phyloP scores from a whole-genome alignment of 1,140 invertebrate genomes.

The Bombus cullumanus region DNA sequence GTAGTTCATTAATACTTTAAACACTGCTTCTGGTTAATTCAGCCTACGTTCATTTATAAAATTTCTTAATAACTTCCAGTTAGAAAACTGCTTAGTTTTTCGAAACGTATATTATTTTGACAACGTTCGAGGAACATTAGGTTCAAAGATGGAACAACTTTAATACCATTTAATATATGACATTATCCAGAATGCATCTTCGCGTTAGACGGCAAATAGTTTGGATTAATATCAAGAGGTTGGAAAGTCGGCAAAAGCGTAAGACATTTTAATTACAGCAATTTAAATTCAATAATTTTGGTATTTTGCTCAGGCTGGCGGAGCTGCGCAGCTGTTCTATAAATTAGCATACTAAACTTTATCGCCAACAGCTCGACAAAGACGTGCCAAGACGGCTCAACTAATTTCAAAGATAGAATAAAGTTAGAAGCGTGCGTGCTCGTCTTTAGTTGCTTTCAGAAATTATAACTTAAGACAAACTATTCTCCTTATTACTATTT shows the following conservation, averaged over 20 bases:
- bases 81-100: no score
- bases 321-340: slow-evolving; percentile 81
- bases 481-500: slow-evolving; percentile 74
- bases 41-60: no score
- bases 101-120: no score
- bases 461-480: slow-evolving; percentile 73
- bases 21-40: no score
- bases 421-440: slow-evolving; percentile 76
- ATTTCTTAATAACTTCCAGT: no score
- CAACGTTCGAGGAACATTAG: no score
- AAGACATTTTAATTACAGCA: slow-evolving; percentile 82
- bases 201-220: slow-evolving; percentile 17
- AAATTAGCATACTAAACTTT: slow-evolving; percentile 84
- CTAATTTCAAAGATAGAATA: slow-evolving; percentile 83
- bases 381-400: slow-evolving; percentile 83
- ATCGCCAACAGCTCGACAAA: slow-evolving; percentile 83
- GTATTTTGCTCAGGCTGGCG: slow-evolving; percentile 77
- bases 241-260: slow-evolving; percentile 44
- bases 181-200: background rate
- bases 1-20: no score
- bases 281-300: slow-evolving; percentile 84
- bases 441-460: slow-evolving; percentile 70
- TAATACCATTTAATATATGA: no score
- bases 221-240: slow-evolving; percentile 58
- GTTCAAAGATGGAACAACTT: no score